Evolutionary conservation across 2,888 invertebrate species (phyloP), one percentile per base, ranked within the genome.

Genomic region (Spisula solida): DNA sequence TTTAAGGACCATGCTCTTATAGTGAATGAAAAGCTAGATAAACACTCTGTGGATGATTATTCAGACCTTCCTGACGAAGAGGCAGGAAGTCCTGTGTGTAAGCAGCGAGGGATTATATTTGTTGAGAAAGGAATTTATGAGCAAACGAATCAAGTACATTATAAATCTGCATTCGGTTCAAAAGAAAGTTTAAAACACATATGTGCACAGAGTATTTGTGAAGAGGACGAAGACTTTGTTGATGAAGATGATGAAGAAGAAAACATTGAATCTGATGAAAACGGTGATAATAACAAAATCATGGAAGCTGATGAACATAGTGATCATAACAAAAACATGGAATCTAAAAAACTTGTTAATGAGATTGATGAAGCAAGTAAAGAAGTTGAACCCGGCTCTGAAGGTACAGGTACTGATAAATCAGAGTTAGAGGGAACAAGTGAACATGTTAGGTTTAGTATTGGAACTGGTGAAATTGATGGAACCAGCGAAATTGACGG

Each of bases 91-190:
- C 75, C 75, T 14, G 47, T 83, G 20, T 6, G 16, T 51, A 51
- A 66, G 4, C 75, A 48, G 18, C 51, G 79, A 55, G 85, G 85
- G 20, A n/a, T n/a, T n/a, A 78, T 78, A 31, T 85, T 85, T 31
- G 41, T 85, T 10, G 85, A 85, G 85, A 78, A 85, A 85, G 85
- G 85, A 31, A 8, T 85, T n/a, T 85, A 85, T 47, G 85, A 85
- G 25, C 85, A 85, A n/a, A 78, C 51, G 16, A 79, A 79, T 78
- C 85, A 85, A 25, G 85, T 85, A 5, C 47, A 47, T 85, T 85
- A 56, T 55, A 78, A 55, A 56, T 79, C 85, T 31, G 41, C 51
- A 12, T 29, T 75, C 56, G 79, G 48, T 25, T 85, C 85, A 1
- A 56, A 47, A n/a, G 79, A 31, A n/a, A 85, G 85, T 83, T 83